phyloP scores from a whole-genome alignment of 2,888 invertebrate species.

The Coelogynopora nodosa region DNA sequence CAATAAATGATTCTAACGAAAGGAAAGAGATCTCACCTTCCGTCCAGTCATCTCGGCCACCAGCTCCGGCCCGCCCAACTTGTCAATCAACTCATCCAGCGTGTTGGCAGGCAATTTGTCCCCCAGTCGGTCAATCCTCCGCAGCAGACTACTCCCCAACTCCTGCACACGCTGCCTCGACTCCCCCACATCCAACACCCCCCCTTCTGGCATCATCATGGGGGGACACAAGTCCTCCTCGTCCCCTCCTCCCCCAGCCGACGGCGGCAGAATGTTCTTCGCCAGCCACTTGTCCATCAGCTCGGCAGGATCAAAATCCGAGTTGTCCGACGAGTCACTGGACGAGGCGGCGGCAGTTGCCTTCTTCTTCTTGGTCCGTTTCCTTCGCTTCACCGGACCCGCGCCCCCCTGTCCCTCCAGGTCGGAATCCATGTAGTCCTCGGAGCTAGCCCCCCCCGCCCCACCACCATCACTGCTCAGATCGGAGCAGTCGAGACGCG shows the following conservation, averaged over 20 bases:
- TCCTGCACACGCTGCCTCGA: conserved; percentile 64
- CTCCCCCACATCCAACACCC: conserved; percentile 10
- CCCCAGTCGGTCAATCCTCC: conserved; percentile 79
- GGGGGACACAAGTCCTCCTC: background rate
- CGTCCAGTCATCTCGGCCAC: conserved; percentile 99
- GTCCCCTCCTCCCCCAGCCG: too few relatives aligned
- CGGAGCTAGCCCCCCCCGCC: background rate
- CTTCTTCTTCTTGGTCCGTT: conserved; percentile 59
- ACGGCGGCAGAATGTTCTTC: background rate
- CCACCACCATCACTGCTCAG: background rate
- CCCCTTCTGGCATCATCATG: background rate
- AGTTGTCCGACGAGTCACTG: background rate
- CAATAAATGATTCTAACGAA: too few relatives aligned
- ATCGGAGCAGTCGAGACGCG: background rate
- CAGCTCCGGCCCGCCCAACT: conserved; percentile 91
- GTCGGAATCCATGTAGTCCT: conserved; percentile 51
- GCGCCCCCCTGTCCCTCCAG: conserved; percentile 52
- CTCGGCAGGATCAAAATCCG: conserved; percentile 15
- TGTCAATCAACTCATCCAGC: conserved; percentile 93
- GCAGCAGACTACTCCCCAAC: conserved; percentile 86
- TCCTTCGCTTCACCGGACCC: conserved; percentile 63
- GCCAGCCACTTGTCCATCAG: conserved; percentile 34
- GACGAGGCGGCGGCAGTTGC: conserved; percentile 34
- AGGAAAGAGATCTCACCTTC: too few relatives aligned
- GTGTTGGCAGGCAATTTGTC: conserved; percentile 89